Conservation (phyloP, 2,888 invertebrate genomes). For the Tridacna gigas region DNA sequence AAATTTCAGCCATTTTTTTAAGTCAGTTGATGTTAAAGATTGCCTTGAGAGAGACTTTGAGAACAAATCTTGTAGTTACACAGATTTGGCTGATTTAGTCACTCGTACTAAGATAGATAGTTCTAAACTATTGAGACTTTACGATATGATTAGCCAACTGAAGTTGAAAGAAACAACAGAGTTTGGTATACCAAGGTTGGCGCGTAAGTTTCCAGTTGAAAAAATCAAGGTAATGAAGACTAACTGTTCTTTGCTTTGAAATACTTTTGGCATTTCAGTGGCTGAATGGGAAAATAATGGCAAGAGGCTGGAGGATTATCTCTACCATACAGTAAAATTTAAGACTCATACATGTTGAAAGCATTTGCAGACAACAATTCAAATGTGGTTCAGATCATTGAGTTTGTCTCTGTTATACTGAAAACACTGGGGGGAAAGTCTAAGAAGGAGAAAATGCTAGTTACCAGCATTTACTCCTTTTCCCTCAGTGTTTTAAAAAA, state of each 20-base stretch:
- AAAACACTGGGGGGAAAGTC: too few relatives aligned
- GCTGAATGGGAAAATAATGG: too few relatives aligned
- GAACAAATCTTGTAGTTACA: neutral
- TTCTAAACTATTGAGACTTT: neutral
- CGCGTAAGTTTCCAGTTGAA: neutral
- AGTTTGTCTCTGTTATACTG: too few relatives aligned
- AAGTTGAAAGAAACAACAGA: neutral
- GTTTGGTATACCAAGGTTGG: conserved; percentile 1
- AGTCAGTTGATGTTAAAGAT: neutral
- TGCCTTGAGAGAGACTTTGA: conserved; percentile 11
- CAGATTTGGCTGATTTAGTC: conserved; percentile 13
- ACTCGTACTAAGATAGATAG: neutral
- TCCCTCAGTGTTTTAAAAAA: neutral
- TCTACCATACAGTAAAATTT: too few relatives aligned
- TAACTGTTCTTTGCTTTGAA: too few relatives aligned
- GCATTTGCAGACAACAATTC: too few relatives aligned
- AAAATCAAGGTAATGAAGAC: neutral
- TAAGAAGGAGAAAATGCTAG: neutral
- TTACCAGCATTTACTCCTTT: neutral
- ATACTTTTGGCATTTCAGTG: too few relatives aligned
- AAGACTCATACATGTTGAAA: too few relatives aligned
- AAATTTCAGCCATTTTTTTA: neutral
- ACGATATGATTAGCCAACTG: neutral
- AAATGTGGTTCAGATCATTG: too few relatives aligned
- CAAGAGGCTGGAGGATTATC: too few relatives aligned